phyloP scores from a whole-genome alignment of 2,888 invertebrate species.

The Catocala fraxini region DNA sequence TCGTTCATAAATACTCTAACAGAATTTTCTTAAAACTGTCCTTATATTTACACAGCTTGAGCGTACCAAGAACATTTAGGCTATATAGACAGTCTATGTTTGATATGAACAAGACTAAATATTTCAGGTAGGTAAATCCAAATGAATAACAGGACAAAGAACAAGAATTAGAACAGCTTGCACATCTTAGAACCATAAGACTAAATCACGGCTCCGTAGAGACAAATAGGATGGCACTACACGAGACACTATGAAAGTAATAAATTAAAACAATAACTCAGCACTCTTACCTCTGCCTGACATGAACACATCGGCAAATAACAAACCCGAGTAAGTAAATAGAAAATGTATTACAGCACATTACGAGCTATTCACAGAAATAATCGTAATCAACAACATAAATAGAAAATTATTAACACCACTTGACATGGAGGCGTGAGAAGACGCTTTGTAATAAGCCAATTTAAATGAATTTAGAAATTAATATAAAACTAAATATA shows the following conservation, averaged over 20 bases:
- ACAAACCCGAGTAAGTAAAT: constrained; percentile 28
- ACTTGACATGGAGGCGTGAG: constrained; percentile 54
- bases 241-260: too few relatives aligned
- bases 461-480: constrained; percentile 68
- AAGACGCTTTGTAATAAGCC: constrained; percentile 61
- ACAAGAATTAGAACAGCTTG: too few relatives aligned
- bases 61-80: too few relatives aligned
- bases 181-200: neutral
- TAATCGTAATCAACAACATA: constrained; percentile 37
- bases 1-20: too few relatives aligned
- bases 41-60: too few relatives aligned
- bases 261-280: neutral
- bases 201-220: neutral
- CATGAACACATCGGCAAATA: constrained; percentile 6
- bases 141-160: too few relatives aligned
- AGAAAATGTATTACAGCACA: constrained; percentile 35
- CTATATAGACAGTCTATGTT: too few relatives aligned
- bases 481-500: constrained; percentile 56
- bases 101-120: too few relatives aligned
- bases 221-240: too few relatives aligned
- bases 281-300: neutral
- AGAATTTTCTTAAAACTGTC: too few relatives aligned
- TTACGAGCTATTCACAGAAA: constrained; percentile 30
- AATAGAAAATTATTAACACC: constrained; percentile 62
- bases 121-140: too few relatives aligned